These are phyloP conservation scores for Ferrisia virgata DNA, from an alignment of 2,888 invertebrate genomes.

Conservation along the genomic window DNA sequence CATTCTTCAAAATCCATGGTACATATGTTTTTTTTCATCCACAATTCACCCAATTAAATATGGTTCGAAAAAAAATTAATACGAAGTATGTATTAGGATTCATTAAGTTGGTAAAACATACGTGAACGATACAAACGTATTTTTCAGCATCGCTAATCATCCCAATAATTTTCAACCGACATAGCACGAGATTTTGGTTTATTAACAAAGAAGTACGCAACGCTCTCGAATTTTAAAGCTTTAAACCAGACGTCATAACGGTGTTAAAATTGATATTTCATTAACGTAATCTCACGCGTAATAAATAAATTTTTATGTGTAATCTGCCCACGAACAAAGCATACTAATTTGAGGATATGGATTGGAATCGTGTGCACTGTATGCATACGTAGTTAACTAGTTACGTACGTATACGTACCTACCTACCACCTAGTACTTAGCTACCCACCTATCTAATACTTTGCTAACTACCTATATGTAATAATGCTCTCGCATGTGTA, in stretches of 20 bases:
- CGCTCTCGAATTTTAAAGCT: neutral
- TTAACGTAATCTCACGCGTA: neutral
- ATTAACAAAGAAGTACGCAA: neutral
- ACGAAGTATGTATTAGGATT: constrained; percentile 10
- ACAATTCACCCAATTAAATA: too few relatives aligned
- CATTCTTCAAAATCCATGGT: too few relatives aligned
- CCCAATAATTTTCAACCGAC: neutral
- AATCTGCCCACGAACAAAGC: neutral
- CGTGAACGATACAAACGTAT: neutral
- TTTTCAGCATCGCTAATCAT: constrained; percentile 1
- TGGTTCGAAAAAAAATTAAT: constrained; percentile 1
- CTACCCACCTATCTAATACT: too few relatives aligned
- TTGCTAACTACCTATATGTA: too few relatives aligned
- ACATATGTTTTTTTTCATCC: too few relatives aligned
- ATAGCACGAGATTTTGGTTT: neutral
- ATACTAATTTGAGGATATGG: neutral
- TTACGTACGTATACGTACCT: neutral
- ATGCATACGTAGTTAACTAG: neutral
- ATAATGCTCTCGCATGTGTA: too few relatives aligned
- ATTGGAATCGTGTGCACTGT: neutral
- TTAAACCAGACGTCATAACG: neutral
- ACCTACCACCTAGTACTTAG: too few relatives aligned
- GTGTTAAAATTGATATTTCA: neutral
- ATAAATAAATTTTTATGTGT: neutral
- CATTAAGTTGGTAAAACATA: neutral